Percentiles rank a stretch among this genome's conserved stretches.
Evolutionary conservation across 2,797 vertebrate species (phyloP).

Genomic region (Erethizon dorsatum): DNA sequence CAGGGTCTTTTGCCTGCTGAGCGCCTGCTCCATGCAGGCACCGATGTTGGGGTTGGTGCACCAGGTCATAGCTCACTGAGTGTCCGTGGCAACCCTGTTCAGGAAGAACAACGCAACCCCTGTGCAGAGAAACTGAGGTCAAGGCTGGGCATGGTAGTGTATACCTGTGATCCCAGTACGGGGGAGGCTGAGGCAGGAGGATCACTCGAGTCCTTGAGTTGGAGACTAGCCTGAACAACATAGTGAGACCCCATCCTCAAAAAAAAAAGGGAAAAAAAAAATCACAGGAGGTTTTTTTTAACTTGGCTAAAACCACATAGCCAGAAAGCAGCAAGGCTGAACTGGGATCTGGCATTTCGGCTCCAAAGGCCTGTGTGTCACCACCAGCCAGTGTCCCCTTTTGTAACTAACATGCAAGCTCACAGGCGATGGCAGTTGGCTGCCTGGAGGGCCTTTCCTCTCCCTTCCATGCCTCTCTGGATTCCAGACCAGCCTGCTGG

Average conservation of each 20-base stretch:
- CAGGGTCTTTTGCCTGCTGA: too few relatives aligned
- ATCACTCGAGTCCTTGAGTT: background rate
- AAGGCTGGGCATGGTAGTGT: too few relatives aligned
- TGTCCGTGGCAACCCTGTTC: too few relatives aligned
- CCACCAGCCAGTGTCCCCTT: background rate
- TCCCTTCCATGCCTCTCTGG: background rate
- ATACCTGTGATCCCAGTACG: too few relatives aligned
- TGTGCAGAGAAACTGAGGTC: too few relatives aligned
- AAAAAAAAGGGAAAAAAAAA: background rate
- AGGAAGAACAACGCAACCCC: too few relatives aligned
- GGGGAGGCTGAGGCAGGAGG: too few relatives aligned
- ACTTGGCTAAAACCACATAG: background rate
- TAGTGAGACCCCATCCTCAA: background rate
- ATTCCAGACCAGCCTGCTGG: background rate
- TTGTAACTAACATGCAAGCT: accelerated
- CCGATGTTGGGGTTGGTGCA: accelerated
- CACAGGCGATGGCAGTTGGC: background rate
- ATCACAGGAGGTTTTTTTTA: background rate
- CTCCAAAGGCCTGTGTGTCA: background rate
- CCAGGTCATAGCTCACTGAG: background rate
- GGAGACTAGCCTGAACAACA: background rate
- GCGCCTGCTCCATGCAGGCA: too few relatives aligned
- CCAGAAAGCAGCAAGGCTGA: background rate
- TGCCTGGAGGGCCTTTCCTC: background rate
- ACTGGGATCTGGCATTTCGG: background rate